Base-by-base conservation (phyloP, 1,140 invertebrate species). In the Drosophila seguyi region DNA sequence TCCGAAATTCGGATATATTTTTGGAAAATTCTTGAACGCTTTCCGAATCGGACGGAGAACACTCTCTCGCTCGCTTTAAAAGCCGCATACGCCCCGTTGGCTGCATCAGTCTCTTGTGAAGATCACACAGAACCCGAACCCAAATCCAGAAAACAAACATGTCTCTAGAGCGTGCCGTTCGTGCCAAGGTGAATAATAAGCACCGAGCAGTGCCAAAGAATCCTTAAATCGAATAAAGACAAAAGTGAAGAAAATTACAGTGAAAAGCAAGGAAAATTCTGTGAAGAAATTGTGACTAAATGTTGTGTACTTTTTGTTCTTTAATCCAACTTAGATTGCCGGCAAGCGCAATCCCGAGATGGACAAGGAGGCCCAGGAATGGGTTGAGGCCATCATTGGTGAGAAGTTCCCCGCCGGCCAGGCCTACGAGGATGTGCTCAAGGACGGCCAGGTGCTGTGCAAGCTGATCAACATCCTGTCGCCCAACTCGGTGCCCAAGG, bases 391-490 rank as follows among this genome's bases (percentile, higher is more conserved):
- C 38, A 95, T 99, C 56, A 94, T 97, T 52, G 97, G 97, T 42
- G 96, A 97, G 85, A 96, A 96, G 93, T 97, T 99, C 93, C 97
- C 97, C 69, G 94, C 94, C 86, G 95, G 95, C 93, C 94, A 95
- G 90, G 68, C 90, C 5, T 96, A 95, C 80, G 97, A 98, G 92
- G 97, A 98, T 92, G 95, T 96, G 76, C 94, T 98, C 53, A 96
- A 95, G 93, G 97, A 98, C 93, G 98, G 98, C 39, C 95, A 96
- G 74, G 95, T 98, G 77, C 95, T 98, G 47, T 99, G 98, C 95
- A 95, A 96, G 94, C 92, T 98, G 75, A 97, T 98, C 94, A 98
- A 99, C 95, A 97, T 96, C 92, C 93, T 99, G 63, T 93, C 95
- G 59, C 97, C 98, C 34, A 97, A 97, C 76, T 93, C 95, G 63